Conservation (phyloP, 2,888 invertebrate species). For the Bugula neritina region DNA sequence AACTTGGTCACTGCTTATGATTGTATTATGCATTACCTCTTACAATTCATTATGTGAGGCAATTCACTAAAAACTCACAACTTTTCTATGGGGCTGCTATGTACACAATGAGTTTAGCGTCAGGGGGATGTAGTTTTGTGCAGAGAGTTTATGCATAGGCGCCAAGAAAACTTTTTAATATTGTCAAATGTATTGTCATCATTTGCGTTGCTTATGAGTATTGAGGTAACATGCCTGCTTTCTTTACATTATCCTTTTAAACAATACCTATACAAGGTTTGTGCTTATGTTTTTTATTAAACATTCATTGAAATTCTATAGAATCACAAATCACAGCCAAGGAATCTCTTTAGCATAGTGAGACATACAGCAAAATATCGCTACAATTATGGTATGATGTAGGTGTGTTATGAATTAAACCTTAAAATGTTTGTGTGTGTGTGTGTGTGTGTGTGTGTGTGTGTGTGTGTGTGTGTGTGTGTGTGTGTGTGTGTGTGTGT, state of each 20-base stretch:
- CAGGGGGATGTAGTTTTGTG: not conserved
- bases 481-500: no score
- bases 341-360: no score
- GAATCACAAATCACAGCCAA: not conserved
- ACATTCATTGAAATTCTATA: not conserved
- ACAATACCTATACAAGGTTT: not conserved
- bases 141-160: not conserved
- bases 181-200: constrained; percentile 8
- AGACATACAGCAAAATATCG: no score
- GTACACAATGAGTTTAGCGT: not conserved
- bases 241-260: not conserved
- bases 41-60: not conserved
- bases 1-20: not conserved
- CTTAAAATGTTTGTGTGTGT: no score
- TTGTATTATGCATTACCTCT: constrained; percentile 20
- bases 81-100: not conserved
- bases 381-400: no score
- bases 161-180: not conserved
- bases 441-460: no score
- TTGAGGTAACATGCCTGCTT: constrained; percentile 14
- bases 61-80: not conserved
- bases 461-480: no score
- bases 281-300: not conserved
- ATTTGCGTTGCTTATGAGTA: not conserved
- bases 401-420: no score